Conservation (phyloP, 2,797 vertebrate genomes). For the Taenioides sp. region DNA sequence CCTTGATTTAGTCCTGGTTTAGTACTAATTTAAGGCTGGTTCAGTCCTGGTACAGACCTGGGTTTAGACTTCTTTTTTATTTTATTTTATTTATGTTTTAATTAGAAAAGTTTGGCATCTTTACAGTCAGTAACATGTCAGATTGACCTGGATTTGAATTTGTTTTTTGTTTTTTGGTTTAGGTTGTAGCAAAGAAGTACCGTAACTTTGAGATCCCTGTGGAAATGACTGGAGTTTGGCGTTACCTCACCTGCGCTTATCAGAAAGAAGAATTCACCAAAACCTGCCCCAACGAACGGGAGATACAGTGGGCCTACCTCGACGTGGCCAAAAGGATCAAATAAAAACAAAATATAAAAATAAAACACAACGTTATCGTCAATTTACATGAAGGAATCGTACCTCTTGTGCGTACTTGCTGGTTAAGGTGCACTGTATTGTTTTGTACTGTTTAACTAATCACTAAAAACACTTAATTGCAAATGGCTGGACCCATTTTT, state of each 20-base stretch:
- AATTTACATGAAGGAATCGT: not conserved
- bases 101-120: too few species aligned
- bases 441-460: not conserved
- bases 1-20: too few species aligned
- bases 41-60: too few species aligned
- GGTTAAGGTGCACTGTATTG: slow-evolving; percentile 45
- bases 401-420: slow-evolving; percentile 39
- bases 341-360: slow-evolving; percentile 23
- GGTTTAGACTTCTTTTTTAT: too few species aligned
- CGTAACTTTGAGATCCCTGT: slow-evolving; percentile 88
- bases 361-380: not conserved
- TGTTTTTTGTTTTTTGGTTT: not conserved
- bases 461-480: not conserved
- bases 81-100: too few species aligned
- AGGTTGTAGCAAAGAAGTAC: slow-evolving; percentile 93
- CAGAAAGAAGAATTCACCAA: slow-evolving; percentile 90
- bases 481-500: slow-evolving; percentile 49
- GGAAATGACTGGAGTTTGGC: slow-evolving; percentile 89
- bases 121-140: too few species aligned
- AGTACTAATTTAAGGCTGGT: too few species aligned
- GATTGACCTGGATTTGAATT: too few species aligned
- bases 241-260: slow-evolving; percentile 88
- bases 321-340: slow-evolving; percentile 75
- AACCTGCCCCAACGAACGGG: slow-evolving; percentile 89
- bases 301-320: slow-evolving; percentile 84